Percentiles rank a stretch among this genome's conserved stretches.
Evolutionary conservation across 2,888 invertebrate genomes (phyloP).

Genomic region (Marronus borbonicus): DNA sequence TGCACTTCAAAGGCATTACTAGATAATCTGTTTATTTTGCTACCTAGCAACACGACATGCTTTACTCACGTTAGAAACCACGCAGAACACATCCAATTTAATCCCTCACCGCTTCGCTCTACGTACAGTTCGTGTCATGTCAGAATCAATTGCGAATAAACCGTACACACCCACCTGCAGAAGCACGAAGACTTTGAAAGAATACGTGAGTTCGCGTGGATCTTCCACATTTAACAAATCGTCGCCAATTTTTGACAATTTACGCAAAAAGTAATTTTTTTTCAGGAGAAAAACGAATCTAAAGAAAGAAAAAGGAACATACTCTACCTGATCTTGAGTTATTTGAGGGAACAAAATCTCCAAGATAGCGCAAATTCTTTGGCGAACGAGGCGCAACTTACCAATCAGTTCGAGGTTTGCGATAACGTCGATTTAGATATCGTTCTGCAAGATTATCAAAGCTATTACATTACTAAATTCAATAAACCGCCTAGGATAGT

Average conservation of each 20-base stretch:
- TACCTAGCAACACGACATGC: slow-evolving; percentile 20
- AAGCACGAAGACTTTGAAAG: slow-evolving; percentile 48
- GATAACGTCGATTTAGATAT: slow-evolving; percentile 94
- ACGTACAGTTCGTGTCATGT: slow-evolving; percentile 30
- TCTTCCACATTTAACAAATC: neutral
- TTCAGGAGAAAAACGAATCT: slow-evolving; percentile 63
- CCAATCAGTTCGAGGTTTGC: slow-evolving; percentile 82
- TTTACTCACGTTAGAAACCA: no score
- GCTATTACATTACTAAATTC: slow-evolving; percentile 88
- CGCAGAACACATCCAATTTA: no score
- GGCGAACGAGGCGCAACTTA: slow-evolving; percentile 81
- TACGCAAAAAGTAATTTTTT: neutral
- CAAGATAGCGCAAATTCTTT: slow-evolving; percentile 78
- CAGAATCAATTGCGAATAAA: slow-evolving; percentile 47
- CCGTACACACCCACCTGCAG: slow-evolving; percentile 20
- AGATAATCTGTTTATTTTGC: neutral
- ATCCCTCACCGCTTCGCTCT: neutral
- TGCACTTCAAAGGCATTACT: neutral
- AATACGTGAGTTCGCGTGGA: slow-evolving; percentile 46
- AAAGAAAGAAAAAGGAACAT: slow-evolving; percentile 71
- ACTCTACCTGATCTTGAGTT: slow-evolving; percentile 79
- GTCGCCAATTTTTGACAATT: neutral
- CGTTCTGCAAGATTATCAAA: slow-evolving; percentile 90
- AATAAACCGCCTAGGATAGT: slow-evolving; percentile 89
- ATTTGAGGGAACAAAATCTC: slow-evolving; percentile 79